Conservation (phyloP, 1,140 invertebrate genomes). For the Nautilus pompilius region DNA sequence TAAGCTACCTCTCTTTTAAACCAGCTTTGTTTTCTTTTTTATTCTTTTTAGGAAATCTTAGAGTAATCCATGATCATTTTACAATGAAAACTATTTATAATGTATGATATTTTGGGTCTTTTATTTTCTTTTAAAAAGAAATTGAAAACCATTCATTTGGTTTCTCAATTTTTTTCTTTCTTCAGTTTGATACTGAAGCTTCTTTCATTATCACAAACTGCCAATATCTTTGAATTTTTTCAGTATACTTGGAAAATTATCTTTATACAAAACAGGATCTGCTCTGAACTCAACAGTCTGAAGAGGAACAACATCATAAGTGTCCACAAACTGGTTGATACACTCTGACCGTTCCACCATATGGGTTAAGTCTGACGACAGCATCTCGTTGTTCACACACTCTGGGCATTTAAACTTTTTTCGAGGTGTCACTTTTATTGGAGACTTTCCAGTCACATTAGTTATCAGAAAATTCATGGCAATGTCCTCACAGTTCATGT, state of each 20-base stretch:
- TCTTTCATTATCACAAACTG: constrained; percentile 64
- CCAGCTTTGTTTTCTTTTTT: neutral
- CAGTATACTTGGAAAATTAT: constrained; percentile 80
- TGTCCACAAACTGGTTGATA: constrained; percentile 79
- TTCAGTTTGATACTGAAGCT: neutral
- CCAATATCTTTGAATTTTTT: constrained; percentile 90
- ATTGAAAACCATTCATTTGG: neutral
- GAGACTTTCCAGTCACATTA: constrained; percentile 90
- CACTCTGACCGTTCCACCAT: constrained; percentile 92
- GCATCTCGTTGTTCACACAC: constrained; percentile 89
- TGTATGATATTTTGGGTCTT: neutral
- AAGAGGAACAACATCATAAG: constrained; percentile 86
- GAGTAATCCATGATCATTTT: neutral
- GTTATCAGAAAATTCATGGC: constrained; percentile 99
- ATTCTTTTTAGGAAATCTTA: neutral
- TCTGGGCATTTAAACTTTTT: constrained; percentile 98
- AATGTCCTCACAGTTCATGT: constrained; percentile 99
- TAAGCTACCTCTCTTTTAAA: no score
- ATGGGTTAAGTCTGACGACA: constrained; percentile 84
- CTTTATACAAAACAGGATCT: constrained; percentile 90
- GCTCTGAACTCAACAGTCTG: constrained; percentile 87
- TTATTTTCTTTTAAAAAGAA: neutral
- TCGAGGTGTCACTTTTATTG: constrained; percentile 94
- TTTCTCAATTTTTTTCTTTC: neutral
- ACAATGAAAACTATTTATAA: neutral